phyloP scores from a whole-genome alignment of 2,888 invertebrate genomes.

The Cantharis flavilabris region DNA sequence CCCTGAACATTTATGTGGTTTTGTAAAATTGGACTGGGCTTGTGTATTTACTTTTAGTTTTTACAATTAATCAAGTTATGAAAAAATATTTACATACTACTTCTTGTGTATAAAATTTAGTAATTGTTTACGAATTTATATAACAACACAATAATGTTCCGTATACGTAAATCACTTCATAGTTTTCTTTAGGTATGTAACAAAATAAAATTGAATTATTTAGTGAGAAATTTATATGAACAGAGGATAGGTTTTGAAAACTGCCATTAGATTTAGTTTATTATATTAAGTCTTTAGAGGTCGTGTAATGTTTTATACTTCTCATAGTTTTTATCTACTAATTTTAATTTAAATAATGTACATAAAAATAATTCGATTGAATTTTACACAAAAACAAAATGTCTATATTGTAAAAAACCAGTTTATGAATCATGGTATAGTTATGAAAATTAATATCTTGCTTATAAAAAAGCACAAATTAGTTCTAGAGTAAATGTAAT shows the following conservation, averaged over 20 bases:
- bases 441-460: conserved; percentile 8
- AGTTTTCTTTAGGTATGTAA: conserved; percentile 13
- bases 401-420: conserved; percentile 17
- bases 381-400: conserved; percentile 1
- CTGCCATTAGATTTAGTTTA: conserved; percentile 31
- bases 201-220: conserved; percentile 11
- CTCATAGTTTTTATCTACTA: conserved; percentile 7
- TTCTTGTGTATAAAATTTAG: not conserved
- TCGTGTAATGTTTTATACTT: conserved; percentile 28
- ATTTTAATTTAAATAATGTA: conserved; percentile 18
- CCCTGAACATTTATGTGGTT: not conserved
- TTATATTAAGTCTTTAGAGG: conserved; percentile 18
- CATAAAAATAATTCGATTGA: conserved; percentile 9
- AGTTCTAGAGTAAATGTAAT: conserved; percentile 26
- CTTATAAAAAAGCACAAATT: conserved; percentile 13
- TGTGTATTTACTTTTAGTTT: not conserved
- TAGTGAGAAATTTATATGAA: conserved; percentile 12
- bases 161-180: conserved; percentile 29
- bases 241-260: conserved; percentile 25
- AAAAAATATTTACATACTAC: not conserved
- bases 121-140: conserved; percentile 12
- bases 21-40: not conserved
- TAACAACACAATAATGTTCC: conserved; percentile 22
- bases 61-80: not conserved
- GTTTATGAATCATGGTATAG: not conserved